Evolutionary conservation across 92 coral and sea anemone genomes (phyloP), one percentile per base, ranked within the genome.

Genomic region (Plumapathes pennacea): DNA sequence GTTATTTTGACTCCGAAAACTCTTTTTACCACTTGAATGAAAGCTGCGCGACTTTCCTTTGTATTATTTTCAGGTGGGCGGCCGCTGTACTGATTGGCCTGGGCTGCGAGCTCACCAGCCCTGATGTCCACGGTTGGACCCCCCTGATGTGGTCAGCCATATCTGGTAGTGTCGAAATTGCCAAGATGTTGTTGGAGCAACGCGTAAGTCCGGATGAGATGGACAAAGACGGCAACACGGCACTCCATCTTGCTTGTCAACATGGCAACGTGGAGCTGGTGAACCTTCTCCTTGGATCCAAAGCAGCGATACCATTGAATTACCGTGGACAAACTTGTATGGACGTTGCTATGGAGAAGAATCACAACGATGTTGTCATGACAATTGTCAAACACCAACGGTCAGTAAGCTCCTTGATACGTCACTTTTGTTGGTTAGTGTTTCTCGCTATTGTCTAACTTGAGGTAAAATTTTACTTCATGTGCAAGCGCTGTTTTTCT

Each of bases 71-170:
- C 72, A 86, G 95, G 36, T 81, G 82, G 62, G 77, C 68, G 11
- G 70, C 85, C 62, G 47, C 24, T 33, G 53, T 42, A 3, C 71
- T 86, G 29, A 66, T 86, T 31, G 88, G 77, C 22, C 74, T 81
- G 78, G 95, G 95, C 10, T 84, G 88, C 18, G 81, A 81, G 49
- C 70, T 81, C 10, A 74, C 81, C 61, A 59, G 69, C 34, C 71
- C 61, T 37, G 95, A 86, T 46, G 47, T 37, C 23, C 29, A 75
- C 49, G 84, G 89, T 71, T 66, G 89, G 82, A 86, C 95, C 13
- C 95, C 95, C 17, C 54, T 86, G 25, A 41, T 86, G 78, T 81
- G 81, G 77, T 88, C 89, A 4, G 80, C 83, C 1, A 86, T 76
- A 64, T 57, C 65, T 7, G 85, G 95, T 29, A 67, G 76, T 63